phyloP scores from a whole-genome alignment of 2,888 invertebrate species.

The Diaprepes abbreviatus region DNA sequence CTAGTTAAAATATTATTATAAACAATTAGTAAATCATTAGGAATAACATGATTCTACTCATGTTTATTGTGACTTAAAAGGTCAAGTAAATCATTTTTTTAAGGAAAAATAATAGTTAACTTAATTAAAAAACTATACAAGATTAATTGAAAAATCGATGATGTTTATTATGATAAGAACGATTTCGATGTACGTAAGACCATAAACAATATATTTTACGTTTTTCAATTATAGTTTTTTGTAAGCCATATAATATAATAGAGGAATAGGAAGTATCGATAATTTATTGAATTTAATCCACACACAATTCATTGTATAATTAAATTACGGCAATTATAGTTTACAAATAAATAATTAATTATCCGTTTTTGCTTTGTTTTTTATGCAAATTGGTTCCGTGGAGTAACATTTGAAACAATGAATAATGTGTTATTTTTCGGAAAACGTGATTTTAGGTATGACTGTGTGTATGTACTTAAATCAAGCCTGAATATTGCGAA shows the following conservation, averaged over 20 bases:
- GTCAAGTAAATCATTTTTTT: neutral
- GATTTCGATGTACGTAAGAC: neutral
- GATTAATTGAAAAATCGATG: neutral
- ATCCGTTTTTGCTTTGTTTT: too few relatives aligned
- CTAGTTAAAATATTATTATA: neutral
- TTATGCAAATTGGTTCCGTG: too few relatives aligned
- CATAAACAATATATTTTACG: neutral
- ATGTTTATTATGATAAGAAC: neutral
- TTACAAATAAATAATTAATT: neutral
- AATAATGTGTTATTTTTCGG: too few relatives aligned
- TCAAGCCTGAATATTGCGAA: too few relatives aligned
- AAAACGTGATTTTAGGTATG: too few relatives aligned
- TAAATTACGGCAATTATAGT: neutral
- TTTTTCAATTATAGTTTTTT: neutral
- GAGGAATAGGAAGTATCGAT: neutral
- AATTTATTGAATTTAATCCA: neutral
- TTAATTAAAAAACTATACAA: neutral
- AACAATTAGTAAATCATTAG: neutral
- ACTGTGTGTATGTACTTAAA: too few relatives aligned
- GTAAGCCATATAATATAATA: too few relatives aligned
- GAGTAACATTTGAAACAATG: too few relatives aligned
- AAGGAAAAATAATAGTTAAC: neutral
- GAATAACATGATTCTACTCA: neutral
- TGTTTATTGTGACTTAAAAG: neutral
- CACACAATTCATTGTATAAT: neutral